Evolutionary conservation across 2,797 vertebrate species (phyloP), one percentile per base, ranked within the genome.

Genomic region (Manis pentadactyla): DNA sequence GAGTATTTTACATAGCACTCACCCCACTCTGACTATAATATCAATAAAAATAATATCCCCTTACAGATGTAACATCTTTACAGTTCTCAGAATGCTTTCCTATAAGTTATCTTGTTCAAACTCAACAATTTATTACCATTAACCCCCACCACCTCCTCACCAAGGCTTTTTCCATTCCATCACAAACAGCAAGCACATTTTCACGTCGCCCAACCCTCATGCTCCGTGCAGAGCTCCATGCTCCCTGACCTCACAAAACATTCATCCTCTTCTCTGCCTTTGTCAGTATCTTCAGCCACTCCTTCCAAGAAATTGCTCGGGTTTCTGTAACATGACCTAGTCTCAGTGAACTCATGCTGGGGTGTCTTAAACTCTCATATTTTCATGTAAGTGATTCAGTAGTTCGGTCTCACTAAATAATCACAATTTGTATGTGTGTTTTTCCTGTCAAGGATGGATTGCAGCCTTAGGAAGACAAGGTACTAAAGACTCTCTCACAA

Each of bases 391-490:
- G 21, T 93, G 82, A 84, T 74, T 75, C 31, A 63, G 55, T 85
- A 71, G 31, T 81, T 94, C 61, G 34, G 8, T 51, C 51, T 95
- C 31, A 74, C 11, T 82, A 93, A 91, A 86, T 91, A 81, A 94
- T 4, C 68, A 46, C 34, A 81, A 8, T 96, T 19, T 83, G 21
- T 61, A 14, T 89, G 51, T 84, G 14, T 66, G 42, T 57, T 61
- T 23, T 39, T 51, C 21, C 23, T 18, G 29, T 29, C 66, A 87
- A 96, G 55, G 53, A 51, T 53, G 64, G 27, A 57, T 23, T 42
- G 88, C 42, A 94, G 53, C 37, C 59, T 94, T 59, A 71, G 34
- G 55, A 69, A 95, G 8, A 51, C 51, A 90, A 42, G 4, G 13
- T 49, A 73, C 61, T 78, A 21, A 73, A 87, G 42, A 46, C 66